Base-by-base conservation (phyloP, 2,797 vertebrate genomes). In the Lateolabrax maculatus region DNA sequence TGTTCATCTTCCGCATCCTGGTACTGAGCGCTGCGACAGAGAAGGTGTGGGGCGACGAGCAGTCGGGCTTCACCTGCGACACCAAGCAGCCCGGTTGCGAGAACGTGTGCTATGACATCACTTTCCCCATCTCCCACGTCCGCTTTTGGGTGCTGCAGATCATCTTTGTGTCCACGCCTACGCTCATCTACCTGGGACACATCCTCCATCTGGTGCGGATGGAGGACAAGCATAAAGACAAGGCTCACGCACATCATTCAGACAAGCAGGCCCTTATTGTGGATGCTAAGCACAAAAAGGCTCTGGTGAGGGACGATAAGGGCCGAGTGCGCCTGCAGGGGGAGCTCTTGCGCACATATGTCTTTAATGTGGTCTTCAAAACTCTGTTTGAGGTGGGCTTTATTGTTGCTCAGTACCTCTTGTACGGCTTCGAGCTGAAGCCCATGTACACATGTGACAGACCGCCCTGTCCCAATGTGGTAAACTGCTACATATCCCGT, bases 141-240 rank as follows among this genome's bases (percentile, higher is more conserved):
- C 95, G 94, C 77, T 97, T 97, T 87, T 98, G 97, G 96, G 96
- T 97, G 62, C 95, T 97, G 86, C 97, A 97, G 94, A 98, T 98
- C 90, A 97, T 97, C 91, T 97, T 97, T 0, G 96, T 97, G 86
- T 98, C 96, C 71, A 97, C 96, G 0, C 97, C 96, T 0, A 96
- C 96, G 9, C 88, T 97, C 0, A 94, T 98, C 81, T 97, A 97
- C 91, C 93, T 97, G 90, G 97, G 97, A 6, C 96, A 97, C 94
- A 96, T 97, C 67, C 91, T 97, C 58, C 97, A 97, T 77, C 93
- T 97, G 83, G 95, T 97, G 53, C 95, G 96, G 0, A 93, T 95
- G 92, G 96, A 96, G 84, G 96, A 97, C 19, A 97, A 97, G 90
- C 92, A 90, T 0, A 93, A 79, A 51, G 94, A 94, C 58, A 94